A percentile compares a stretch with the other conserved stretches of the same genome.
Conservation (phyloP, 2,888 invertebrate genomes). For the Octodonta nipae region DNA sequence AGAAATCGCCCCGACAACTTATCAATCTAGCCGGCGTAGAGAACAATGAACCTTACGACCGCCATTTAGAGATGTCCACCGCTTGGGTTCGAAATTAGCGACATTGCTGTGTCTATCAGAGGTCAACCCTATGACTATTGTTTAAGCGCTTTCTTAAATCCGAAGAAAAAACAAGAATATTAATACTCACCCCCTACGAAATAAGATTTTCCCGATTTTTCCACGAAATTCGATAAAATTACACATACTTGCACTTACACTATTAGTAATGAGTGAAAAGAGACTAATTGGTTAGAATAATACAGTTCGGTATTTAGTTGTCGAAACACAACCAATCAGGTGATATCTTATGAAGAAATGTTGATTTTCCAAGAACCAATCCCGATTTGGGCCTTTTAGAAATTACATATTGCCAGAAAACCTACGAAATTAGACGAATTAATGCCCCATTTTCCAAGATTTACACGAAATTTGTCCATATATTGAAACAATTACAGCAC, state of each 20-base stretch:
- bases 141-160: conserved; percentile 16
- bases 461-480: background rate
- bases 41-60: conserved; percentile 45
- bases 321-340: conserved; percentile 39
- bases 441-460: background rate
- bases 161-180: conserved; percentile 10
- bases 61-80: conserved; percentile 40
- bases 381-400: conserved; percentile 24
- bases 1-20: conserved; percentile 25
- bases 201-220: conserved; percentile 6
- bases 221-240: conserved; percentile 8
- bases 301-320: conserved; percentile 37
- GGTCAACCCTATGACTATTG: conserved; percentile 25
- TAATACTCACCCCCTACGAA: conserved; percentile 10
- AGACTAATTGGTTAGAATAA: conserved; percentile 40
- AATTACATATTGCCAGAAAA: conserved; percentile 7
- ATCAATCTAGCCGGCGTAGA: conserved; percentile 32
- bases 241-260: conserved; percentile 21
- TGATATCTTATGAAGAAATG: conserved; percentile 37
- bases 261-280: conserved; percentile 29
- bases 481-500: conserved; percentile 7
- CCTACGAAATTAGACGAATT: conserved; percentile 4
- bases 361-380: conserved; percentile 36
- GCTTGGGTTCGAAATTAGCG: conserved; percentile 37
- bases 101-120: conserved; percentile 29